Conservation (phyloP, 2,888 invertebrate species). For the Callyntrura guangdongensis region DNA sequence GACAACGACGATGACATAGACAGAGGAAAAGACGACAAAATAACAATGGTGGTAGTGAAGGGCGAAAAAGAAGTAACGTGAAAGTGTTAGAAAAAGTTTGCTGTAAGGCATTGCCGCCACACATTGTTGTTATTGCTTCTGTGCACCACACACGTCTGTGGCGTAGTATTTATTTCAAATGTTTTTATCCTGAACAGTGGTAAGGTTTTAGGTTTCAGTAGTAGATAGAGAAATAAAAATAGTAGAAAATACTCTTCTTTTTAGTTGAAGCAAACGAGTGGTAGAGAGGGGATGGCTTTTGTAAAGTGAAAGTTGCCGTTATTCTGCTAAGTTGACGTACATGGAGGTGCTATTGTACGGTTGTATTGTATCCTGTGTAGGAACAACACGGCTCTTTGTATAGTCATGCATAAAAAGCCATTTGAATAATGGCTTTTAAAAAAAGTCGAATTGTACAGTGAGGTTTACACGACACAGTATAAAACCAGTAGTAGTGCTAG, state of each 20-base stretch:
- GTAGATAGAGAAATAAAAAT: slow-evolving; percentile 1
- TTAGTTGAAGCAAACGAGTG: background rate
- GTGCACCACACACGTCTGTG: background rate
- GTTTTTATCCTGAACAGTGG: slow-evolving; percentile 24
- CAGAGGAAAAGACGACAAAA: background rate
- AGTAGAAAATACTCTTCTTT: slow-evolving; percentile 9
- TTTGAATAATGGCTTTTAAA: slow-evolving; percentile 54
- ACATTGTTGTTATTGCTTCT: slow-evolving; percentile 25
- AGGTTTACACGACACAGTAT: background rate
- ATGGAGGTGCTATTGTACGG: slow-evolving; percentile 16
- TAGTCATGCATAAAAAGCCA: slow-evolving; percentile 55
- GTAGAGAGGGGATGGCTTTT: background rate
- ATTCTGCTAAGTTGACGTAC: background rate
- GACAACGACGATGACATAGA: background rate
- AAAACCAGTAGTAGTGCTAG: slow-evolving; percentile 6
- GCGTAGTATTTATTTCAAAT: slow-evolving; percentile 21
- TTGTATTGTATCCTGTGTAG: slow-evolving; percentile 1
- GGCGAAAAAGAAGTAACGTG: background rate
- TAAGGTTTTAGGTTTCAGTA: slow-evolving; percentile 42
- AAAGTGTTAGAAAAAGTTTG: slow-evolving; percentile 44
- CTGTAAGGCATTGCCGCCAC: slow-evolving; percentile 27
- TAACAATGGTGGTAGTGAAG: slow-evolving; percentile 6
- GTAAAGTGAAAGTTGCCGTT: slow-evolving; percentile 31
- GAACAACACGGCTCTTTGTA: slow-evolving; percentile 13
- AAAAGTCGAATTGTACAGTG: slow-evolving; percentile 7